phyloP scores from a whole-genome alignment of 2,113 vertebrate species.

The Cryptoleucopteryx plumbea region DNA sequence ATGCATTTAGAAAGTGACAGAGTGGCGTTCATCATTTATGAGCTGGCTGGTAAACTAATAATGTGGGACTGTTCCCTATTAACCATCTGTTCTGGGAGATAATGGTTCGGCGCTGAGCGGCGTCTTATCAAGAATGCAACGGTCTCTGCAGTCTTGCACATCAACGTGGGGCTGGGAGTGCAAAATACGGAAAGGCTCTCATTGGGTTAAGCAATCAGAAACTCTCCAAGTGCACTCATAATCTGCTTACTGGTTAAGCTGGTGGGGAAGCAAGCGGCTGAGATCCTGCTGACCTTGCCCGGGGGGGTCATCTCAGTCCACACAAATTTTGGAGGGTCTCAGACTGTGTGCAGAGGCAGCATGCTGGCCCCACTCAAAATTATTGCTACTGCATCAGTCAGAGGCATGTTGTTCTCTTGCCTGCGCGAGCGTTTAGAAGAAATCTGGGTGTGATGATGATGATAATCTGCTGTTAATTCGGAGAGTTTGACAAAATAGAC shows the following conservation, averaged over 20 bases:
- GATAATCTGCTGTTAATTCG: background rate
- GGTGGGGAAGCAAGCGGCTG: background rate
- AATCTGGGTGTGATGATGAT: background rate
- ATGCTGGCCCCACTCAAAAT: background rate
- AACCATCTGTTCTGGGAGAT: background rate
- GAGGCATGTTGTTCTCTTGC: background rate
- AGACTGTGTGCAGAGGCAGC: background rate
- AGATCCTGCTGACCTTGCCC: conserved; percentile 3
- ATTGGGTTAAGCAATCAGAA: conserved; percentile 26
- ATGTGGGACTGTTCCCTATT: background rate
- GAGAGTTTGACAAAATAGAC: background rate
- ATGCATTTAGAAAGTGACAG: background rate
- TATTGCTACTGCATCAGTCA: background rate
- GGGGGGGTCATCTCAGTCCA: background rate
- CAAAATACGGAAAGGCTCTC: background rate
- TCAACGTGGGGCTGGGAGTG: background rate
- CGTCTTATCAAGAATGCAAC: background rate
- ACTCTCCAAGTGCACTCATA: background rate
- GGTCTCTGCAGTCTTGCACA: background rate
- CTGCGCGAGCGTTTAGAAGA: background rate
- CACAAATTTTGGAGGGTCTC: background rate
- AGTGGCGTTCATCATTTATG: background rate
- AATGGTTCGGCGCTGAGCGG: background rate
- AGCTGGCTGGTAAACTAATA: background rate
- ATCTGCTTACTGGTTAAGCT: conserved; percentile 49